These are phyloP conservation scores for Pinctada fucata DNA, from an alignment of 2,888 invertebrate species.

Conservation along the genomic window DNA sequence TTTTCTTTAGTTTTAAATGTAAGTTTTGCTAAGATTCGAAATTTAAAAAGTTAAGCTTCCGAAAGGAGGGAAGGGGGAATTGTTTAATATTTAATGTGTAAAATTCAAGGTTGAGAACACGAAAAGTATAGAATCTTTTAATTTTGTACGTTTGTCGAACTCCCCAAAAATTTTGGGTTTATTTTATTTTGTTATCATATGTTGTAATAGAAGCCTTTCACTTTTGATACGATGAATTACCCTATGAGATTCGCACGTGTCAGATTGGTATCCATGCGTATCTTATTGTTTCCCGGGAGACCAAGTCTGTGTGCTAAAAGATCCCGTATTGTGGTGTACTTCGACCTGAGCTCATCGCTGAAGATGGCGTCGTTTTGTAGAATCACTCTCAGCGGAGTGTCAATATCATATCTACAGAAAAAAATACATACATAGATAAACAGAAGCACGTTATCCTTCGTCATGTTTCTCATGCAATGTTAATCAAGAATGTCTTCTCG, in stretches of 20 bases:
- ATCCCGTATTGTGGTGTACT: conserved; percentile 67
- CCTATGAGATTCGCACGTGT: conserved; percentile 52
- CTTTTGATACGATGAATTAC: conserved; percentile 41
- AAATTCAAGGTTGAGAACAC: too few relatives aligned
- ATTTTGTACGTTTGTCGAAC: too few relatives aligned
- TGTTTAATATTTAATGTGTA: too few relatives aligned
- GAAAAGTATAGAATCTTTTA: neutral
- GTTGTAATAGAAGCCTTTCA: too few relatives aligned
- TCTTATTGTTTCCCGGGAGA: conserved; percentile 60
- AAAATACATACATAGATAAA: neutral
- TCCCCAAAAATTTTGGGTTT: too few relatives aligned
- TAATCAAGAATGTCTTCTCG: too few relatives aligned
- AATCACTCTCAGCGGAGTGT: conserved; percentile 61
- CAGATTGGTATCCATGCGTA: conserved; percentile 57
- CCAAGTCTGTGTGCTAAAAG: conserved; percentile 70
- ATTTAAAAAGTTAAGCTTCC: too few relatives aligned
- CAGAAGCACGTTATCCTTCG: neutral
- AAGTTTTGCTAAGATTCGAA: too few relatives aligned
- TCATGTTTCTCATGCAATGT: too few relatives aligned
- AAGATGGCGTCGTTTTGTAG: conserved; percentile 64
- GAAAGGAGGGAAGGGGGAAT: too few relatives aligned
- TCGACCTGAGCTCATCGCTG: conserved; percentile 56
- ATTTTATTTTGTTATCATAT: too few relatives aligned
- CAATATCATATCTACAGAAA: conserved; percentile 55
- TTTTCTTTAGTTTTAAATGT: neutral